Evolutionary conservation across 1,140 invertebrate genomes (phyloP), one percentile per base, ranked within the genome.

Genomic region (Danaus plexippus): DNA sequence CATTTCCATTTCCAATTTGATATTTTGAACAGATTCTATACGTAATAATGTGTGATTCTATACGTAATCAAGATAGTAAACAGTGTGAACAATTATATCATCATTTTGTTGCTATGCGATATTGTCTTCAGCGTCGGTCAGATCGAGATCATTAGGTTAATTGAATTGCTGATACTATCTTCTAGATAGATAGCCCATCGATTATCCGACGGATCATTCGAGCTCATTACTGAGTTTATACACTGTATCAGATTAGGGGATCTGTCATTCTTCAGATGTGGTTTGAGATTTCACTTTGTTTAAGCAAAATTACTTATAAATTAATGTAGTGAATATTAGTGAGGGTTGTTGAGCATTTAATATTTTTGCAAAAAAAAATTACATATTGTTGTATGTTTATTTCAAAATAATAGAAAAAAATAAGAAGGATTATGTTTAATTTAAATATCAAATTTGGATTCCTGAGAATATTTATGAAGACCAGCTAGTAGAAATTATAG

Each of bases 161-260:
- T 79, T 77, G 74, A 79, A 75, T 71, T 66, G 66, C 62, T 64
- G 74, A 75, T 75, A 59, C 53, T 66, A 76, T 79, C 67, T 58
- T 49, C 44, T 43, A 10, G 48, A 48, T 62, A 71, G 69, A 68
- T 60, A 67, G 64, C 67, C 72, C 75, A 79, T 79, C 76, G 61
- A 69, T 61, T 66, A 75, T 75, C 66, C 67, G 48, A 61, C 53
- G 59, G 73, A 78, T 75, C 75, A 70, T 70, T 78, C 67, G 67
- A 52, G 52, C 64, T 68, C 67, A 67, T 71, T 70, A 72, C 63
- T 49, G 61, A 59, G 55, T 60, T 60, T 57, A 58, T 53, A 51
- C 59, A 12, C 50, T 58, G 52, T 57, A 61, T 66, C 61, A 47
- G 57, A 57, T 48, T 60, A 59, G 57, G 48, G 47, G 15, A 59